These are phyloP conservation scores for Unio delphinus DNA, from an alignment of 2,888 invertebrate species.

Conservation along the genomic window DNA sequence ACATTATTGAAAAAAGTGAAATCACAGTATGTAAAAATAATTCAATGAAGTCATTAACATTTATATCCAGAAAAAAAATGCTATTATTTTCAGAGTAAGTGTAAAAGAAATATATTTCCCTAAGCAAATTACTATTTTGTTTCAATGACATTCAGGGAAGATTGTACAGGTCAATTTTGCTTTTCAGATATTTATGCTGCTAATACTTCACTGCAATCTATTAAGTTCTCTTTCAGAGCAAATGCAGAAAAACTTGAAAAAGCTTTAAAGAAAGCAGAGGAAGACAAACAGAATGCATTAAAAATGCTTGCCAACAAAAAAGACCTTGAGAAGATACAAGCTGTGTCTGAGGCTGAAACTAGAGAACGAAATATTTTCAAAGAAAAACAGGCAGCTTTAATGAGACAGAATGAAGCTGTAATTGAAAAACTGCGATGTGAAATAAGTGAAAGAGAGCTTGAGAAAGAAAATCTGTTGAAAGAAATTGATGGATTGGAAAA, in stretches of 20 bases:
- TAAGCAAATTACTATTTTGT: too few relatives aligned
- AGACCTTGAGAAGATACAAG: slow-evolving; percentile 42
- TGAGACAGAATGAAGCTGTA: slow-evolving; percentile 38
- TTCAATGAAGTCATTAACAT: too few relatives aligned
- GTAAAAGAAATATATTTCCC: too few relatives aligned
- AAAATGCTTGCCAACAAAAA: slow-evolving; percentile 33
- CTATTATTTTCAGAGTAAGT: too few relatives aligned
- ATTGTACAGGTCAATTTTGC: too few relatives aligned
- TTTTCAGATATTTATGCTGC: too few relatives aligned
- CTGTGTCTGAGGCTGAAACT: slow-evolving; percentile 42
- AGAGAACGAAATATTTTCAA: slow-evolving; percentile 45
- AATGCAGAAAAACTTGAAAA: slow-evolving; percentile 40
- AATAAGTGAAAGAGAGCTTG: slow-evolving; percentile 20
- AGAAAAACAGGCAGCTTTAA: slow-evolving; percentile 35
- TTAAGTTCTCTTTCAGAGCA: slow-evolving; percentile 22
- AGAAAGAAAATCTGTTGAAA: slow-evolving; percentile 27
- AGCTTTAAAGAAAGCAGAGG: slow-evolving; percentile 33
- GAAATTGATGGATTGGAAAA: slow-evolving; percentile 35
- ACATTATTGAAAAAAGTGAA: too few relatives aligned
- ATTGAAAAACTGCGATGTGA: slow-evolving; percentile 36
- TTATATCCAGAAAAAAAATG: too few relatives aligned
- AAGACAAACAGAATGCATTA: slow-evolving; percentile 40
- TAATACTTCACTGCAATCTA: too few relatives aligned
- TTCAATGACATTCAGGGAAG: too few relatives aligned
- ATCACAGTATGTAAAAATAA: too few relatives aligned